Evolutionary conservation across 2,888 invertebrate species (phyloP).

Genomic region (Chouioia cunea): DNA sequence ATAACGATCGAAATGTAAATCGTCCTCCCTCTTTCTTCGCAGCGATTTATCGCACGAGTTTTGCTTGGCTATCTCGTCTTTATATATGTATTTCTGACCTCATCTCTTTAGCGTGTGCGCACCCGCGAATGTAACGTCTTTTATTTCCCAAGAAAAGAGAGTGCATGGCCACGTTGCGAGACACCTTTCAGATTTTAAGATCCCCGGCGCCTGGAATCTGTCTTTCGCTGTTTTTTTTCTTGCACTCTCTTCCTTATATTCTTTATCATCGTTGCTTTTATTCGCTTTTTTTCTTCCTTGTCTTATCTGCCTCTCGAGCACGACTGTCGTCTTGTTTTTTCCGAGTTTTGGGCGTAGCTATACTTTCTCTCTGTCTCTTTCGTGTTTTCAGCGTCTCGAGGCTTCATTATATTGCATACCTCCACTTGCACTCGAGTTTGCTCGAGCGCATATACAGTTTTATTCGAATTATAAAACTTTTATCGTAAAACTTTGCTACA

Average conservation of each 20-base stretch:
- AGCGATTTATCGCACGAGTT: constrained; percentile 51
- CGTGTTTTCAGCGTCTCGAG: too few species aligned
- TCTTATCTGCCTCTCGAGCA: background rate
- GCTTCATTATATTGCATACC: too few species aligned
- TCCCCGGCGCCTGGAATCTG: constrained; percentile 34
- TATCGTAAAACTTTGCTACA: too few species aligned
- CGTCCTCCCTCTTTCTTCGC: constrained; percentile 44
- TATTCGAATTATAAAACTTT: too few species aligned
- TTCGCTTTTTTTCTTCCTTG: background rate
- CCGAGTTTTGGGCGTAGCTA: background rate
- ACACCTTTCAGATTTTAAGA: constrained; percentile 43
- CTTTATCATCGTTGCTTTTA: background rate
- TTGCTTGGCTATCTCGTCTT: background rate
- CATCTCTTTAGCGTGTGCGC: background rate
- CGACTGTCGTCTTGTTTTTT: background rate
- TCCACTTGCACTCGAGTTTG: too few species aligned
- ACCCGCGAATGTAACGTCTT: constrained; percentile 6
- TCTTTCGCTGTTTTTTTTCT: constrained; percentile 1
- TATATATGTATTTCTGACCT: constrained; percentile 25
- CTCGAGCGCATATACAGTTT: too few species aligned
- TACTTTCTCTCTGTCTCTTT: constrained; percentile 3
- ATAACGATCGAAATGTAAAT: constrained; percentile 61
- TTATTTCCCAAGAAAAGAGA: constrained; percentile 11
- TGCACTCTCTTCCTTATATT: background rate
- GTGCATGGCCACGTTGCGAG: constrained; percentile 29